Base-by-base conservation (phyloP, 92 coral and sea anemone species). In the Epizoanthus stellaris region DNA sequence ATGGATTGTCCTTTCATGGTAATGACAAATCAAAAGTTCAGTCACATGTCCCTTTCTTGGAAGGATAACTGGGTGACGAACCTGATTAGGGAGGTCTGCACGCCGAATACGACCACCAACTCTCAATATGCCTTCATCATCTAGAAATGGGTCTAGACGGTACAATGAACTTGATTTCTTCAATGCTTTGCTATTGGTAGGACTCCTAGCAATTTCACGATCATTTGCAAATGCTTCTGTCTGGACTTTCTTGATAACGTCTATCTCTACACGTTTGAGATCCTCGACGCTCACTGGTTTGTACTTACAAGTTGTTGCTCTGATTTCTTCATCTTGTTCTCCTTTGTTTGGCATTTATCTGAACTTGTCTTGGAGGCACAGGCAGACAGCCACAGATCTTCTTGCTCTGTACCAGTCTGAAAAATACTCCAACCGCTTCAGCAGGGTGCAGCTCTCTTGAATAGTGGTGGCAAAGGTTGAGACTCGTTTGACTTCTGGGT, bases 141-240 rank as follows among this genome's bases (percentile, higher is more conserved):
- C 36, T 30, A 30, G 36, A 30, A 30, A 30, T 30, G 36, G 36
- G 36, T 30, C 2, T 30, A 30, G 2, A 30, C 36, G 36, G 2
- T 30, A 30, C 36, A 30, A 30, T 30, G 36, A 30, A 30, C 36
- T 30, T 7, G 15, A 9, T 20, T 71, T 83, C 61, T 30, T 83
- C 52, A 82, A 16, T 21, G 10, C 80, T n/a, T 30, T 30, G 36
- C 36, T 30, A 30, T 67, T 83, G 8, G 8, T 16, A 57, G 53
- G 36, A 66, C 34, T 56, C 23, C 49, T 34, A 12, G 75, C 57
- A 70, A 42, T 70, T 15, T 70, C 10, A 14, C 23, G 57, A 16
- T 70, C 75, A 49, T 67, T 67, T 20, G 36, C 52, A 34, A 82
- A 82, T 36, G n/a, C 86, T 21, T 82, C 86, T 30, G 36, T 19